These are phyloP conservation scores for Sphenopsis melanotis DNA, from an alignment of 2,797 vertebrate genomes.

Conservation along the genomic window DNA sequence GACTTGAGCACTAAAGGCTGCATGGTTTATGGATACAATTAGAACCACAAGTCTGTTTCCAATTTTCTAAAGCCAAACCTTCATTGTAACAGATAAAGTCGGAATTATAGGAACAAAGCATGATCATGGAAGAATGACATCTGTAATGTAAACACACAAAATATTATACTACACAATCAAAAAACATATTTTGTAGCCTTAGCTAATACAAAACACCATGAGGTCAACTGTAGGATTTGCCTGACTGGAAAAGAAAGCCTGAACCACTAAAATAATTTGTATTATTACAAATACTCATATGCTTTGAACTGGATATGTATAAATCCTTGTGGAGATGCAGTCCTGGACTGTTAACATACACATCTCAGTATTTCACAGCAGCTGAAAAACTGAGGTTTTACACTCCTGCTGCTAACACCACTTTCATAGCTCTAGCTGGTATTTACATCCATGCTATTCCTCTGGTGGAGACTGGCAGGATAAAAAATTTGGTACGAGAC, in stretches of 20 bases:
- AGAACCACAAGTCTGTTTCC: not conserved
- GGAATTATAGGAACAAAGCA: not conserved
- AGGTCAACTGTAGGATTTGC: not conserved
- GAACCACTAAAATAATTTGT: not conserved
- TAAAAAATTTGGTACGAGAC: not conserved
- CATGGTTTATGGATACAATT: not conserved
- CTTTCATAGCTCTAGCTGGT: not conserved
- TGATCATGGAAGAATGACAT: not conserved
- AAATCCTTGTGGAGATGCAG: not conserved
- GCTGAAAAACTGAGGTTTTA: not conserved
- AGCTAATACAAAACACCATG: not conserved
- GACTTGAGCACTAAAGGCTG: not conserved
- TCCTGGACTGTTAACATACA: not conserved
- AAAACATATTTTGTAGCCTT: not conserved
- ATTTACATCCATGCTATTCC: not conserved
- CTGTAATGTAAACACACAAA: not conserved
- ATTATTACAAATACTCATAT: not conserved
- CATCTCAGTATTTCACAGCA: not conserved
- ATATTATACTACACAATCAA: not conserved
- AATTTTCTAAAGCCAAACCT: conserved; percentile 7
- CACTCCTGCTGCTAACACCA: not conserved
- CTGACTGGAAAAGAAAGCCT: not conserved
- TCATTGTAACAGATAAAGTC: not conserved
- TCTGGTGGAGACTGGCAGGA: not conserved
- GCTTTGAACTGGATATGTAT: not conserved